Percentiles rank a stretch among this genome's conserved stretches.
Conservation (phyloP, 2,888 invertebrate genomes). For the Unio pictorum region DNA sequence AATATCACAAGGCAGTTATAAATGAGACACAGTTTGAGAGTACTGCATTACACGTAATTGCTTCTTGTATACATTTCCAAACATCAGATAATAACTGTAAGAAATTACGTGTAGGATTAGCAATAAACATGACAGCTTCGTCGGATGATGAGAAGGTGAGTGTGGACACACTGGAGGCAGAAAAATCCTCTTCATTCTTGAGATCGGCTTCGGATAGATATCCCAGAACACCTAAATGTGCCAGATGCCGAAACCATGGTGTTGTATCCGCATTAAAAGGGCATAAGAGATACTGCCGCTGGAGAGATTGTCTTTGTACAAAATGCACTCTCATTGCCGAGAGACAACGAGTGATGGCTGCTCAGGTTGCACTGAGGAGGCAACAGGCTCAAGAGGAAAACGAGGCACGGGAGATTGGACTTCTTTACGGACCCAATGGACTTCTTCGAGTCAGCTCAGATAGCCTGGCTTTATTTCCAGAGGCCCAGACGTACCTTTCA, state of each 20-base stretch:
- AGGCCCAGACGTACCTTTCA: conserved; percentile 10
- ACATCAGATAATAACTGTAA: too few relatives aligned
- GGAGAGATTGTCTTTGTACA: conserved; percentile 94
- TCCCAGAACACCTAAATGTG: conserved; percentile 97
- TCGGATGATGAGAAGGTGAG: conserved; percentile 22
- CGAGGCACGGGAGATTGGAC: conserved; percentile 94
- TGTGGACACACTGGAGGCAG: conserved; percentile 1
- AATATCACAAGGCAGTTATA: too few relatives aligned
- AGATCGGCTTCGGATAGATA: conserved; percentile 81
- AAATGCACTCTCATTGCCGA: conserved; percentile 99
- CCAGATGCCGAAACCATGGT: conserved; percentile 97
- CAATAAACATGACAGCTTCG: conserved; percentile 22
- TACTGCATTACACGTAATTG: conserved; percentile 82
- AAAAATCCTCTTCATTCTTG: conserved; percentile 22
- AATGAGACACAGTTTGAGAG: conserved; percentile 86
- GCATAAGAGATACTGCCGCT: conserved; percentile 89
- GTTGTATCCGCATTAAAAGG: conserved; percentile 93
- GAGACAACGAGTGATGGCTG: conserved; percentile 97
- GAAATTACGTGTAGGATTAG: conserved; percentile 74
- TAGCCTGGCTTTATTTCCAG: conserved; percentile 34
- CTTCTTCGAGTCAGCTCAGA: conserved; percentile 67
- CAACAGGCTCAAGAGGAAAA: conserved; percentile 98
- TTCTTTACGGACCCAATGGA: conserved; percentile 77
- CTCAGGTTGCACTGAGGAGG: conserved; percentile 93
- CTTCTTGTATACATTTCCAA: too few relatives aligned